A percentile compares a stretch with the other conserved stretches of the same genome.
Evolutionary conservation across 92 coral and sea anemone genomes (phyloP).

Genomic region (Micromussa lordhowensis): DNA sequence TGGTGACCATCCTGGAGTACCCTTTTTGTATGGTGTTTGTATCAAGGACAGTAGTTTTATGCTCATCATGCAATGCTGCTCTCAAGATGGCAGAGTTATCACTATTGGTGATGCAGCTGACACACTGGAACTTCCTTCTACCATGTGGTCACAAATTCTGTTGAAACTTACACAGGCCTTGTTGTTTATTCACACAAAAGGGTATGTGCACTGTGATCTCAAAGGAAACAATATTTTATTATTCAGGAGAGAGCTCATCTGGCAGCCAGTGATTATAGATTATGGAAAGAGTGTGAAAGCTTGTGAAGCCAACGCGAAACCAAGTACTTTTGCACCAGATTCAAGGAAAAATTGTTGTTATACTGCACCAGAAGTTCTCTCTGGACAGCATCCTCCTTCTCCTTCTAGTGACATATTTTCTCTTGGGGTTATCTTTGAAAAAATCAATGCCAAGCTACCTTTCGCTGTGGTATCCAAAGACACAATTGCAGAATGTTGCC

Average conservation of each 20-base stretch:
- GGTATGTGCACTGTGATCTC: slow-evolving; percentile 5
- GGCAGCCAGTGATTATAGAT: slow-evolving; percentile 10
- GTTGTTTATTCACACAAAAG: background rate
- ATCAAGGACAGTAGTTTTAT: background rate
- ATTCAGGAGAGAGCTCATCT: background rate
- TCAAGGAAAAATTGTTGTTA: background rate
- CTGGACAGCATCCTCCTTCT: background rate
- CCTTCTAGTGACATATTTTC: background rate
- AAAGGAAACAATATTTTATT: slow-evolving; percentile 11
- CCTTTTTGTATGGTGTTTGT: slow-evolving; percentile 12
- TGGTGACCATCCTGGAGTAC: slow-evolving; percentile 10
- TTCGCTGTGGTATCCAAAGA: background rate
- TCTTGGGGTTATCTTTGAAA: background rate
- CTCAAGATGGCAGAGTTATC: background rate
- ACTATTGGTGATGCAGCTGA: slow-evolving; percentile 5
- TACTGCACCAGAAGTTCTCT: slow-evolving; percentile 10
- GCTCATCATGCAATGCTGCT: slow-evolving; percentile 2
- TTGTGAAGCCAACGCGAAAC: background rate
- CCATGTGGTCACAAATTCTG: background rate
- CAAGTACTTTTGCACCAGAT: background rate
- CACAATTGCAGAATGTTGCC: background rate
- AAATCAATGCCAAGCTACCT: background rate
- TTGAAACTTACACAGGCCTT: background rate
- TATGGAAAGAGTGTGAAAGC: background rate
- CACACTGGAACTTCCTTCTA: background rate